These are phyloP conservation scores for Melanotaenia duboulayi DNA, from an alignment of 2,113 vertebrate species.

Conservation along the genomic window DNA sequence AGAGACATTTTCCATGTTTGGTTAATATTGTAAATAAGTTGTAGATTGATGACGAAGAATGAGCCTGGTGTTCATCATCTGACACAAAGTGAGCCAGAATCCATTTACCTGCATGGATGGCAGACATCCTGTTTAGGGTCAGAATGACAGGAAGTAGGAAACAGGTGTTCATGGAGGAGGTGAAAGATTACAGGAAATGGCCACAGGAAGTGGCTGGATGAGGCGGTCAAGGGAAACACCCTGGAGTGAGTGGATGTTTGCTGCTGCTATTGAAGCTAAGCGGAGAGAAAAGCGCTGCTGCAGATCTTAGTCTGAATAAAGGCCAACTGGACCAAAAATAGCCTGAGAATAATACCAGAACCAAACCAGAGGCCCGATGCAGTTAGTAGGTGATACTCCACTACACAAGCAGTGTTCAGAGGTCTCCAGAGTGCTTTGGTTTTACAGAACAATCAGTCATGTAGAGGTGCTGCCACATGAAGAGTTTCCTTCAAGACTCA, in stretches of 20 bases:
- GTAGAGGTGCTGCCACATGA: slow-evolving; percentile 1
- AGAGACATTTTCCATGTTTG: no score
- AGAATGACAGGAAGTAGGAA: slow-evolving; percentile 85
- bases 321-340: slow-evolving; percentile 43
- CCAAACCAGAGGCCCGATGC: slow-evolving; percentile 37
- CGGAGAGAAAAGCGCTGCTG: slow-evolving; percentile 12
- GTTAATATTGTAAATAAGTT: no score
- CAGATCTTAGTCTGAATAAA: slow-evolving; percentile 25
- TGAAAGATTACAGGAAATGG: slow-evolving; percentile 76
- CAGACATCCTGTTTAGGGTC: slow-evolving; percentile 67
- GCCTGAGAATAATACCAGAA: slow-evolving; percentile 41
- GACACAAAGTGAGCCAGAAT: slow-evolving; percentile 34
- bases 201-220: slow-evolving; percentile 61
- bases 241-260: background rate
- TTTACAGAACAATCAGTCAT: background rate
- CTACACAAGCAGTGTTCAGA: slow-evolving; percentile 17
- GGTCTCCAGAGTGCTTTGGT: slow-evolving; percentile 30
- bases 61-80: slow-evolving; percentile 18
- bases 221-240: slow-evolving; percentile 15
- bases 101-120: slow-evolving; percentile 60
- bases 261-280: background rate
- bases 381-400: slow-evolving; percentile 38
- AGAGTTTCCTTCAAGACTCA: no score
- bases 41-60: background rate
- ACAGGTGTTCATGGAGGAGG: slow-evolving; percentile 73